Evolutionary conservation across 2,888 invertebrate genomes (phyloP), one percentile per base, ranked within the genome.

Genomic region (Troilus luridus): DNA sequence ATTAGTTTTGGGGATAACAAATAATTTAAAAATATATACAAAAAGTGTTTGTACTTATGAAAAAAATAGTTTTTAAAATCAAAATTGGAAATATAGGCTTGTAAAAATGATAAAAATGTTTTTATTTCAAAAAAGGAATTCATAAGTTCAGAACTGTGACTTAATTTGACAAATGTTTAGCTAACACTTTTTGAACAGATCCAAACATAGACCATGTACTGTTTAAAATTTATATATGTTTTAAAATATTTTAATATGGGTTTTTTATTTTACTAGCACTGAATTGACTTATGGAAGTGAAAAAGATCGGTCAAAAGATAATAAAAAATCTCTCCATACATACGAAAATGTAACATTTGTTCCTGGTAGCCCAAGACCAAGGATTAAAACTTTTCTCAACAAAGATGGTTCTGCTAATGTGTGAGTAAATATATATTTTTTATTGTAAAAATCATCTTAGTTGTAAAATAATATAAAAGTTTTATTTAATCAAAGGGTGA

Each of bases 321-420:
- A 24, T n/a, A 90, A 91, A 90, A 92, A 91, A 89, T 88, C 91
- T n/a, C 81, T 89, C 59, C 92, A 92, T 59, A 92, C 91, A 0
- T 92, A 92, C 62, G 92, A 92, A 91, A 92, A 92, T 91, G 91
- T 92, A 21, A 91, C 89, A 41, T 92, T 92, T 85, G 89, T 88
- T 64, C 88, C 93, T 17, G 92, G 92, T n/a, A 93, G 93, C 91
- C 96, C 96, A 3, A 94, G 96, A 92, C 95, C 96, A 5, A 94
- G 96, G 93, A 96, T 96, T 59, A 96, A 96, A 93, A 96, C 96
- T 24, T 92, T 91, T 72, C 60, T 92, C 27, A 67, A 62, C 17
- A 92, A 92, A 90, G 92, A 92, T 54, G 77, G 58, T 85, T n/a
- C 64, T n/a, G 2, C n/a, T 64, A 24, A 24, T 27, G 24, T 67